Conservation (phyloP, 2,113 vertebrate genomes). For the Numida meleagris region DNA sequence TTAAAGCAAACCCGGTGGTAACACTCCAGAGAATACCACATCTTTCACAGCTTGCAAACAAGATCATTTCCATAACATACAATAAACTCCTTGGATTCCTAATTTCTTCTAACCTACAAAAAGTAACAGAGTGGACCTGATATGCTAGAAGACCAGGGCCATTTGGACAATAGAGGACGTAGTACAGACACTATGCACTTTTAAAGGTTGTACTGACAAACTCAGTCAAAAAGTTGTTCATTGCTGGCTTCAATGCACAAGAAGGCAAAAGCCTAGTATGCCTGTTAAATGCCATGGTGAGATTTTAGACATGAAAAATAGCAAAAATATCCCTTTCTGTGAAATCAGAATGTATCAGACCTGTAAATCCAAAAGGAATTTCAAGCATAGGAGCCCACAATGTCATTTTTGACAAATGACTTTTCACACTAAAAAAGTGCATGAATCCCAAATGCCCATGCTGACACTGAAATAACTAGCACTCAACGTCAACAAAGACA, state of each 20-base stretch:
- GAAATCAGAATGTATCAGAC: background rate
- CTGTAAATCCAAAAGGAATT: background rate
- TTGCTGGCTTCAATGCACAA: fast-evolving
- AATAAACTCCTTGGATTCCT: background rate
- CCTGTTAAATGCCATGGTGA: background rate
- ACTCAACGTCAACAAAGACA: background rate
- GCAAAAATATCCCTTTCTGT: background rate
- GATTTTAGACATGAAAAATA: background rate
- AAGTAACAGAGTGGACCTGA: background rate
- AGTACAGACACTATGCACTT: fast-evolving
- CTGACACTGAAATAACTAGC: background rate
- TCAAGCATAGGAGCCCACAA: background rate
- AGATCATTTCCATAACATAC: background rate
- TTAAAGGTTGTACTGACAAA: background rate
- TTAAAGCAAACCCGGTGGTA: background rate
- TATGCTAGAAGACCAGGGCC: background rate
- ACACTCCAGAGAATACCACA: background rate
- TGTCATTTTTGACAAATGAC: background rate
- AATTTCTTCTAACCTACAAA: background rate
- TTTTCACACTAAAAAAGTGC: background rate
- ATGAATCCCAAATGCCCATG: background rate
- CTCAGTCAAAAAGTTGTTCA: background rate
- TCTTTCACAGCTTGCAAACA: background rate
- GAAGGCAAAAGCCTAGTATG: background rate
- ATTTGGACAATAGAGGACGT: background rate